Base-by-base conservation (phyloP, 2,113 vertebrate genomes). In the Campylomormyrus tamandua region DNA sequence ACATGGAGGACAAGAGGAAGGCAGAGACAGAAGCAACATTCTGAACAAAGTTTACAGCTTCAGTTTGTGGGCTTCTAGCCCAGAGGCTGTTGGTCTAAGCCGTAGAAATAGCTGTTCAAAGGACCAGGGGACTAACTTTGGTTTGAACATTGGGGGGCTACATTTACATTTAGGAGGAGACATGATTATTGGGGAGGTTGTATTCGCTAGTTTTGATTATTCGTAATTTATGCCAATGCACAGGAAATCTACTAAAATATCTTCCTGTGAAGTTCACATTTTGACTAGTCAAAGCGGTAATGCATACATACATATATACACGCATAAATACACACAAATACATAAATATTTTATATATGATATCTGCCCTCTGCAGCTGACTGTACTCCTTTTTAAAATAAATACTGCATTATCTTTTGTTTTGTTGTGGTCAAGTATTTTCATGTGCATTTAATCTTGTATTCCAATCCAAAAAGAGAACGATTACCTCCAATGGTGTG, bases 1-100 rank as follows among this genome's bases (percentile, higher is more conserved):
- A 46, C 80, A 89, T 90, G 74, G 11, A 83, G 66, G 83, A 53
- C n/a, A 53, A 45, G n/a, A 74, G 83, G 35, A 89, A 86, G 39
- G 6, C 15, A 83, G 31, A 83, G 42, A n/a, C 7, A 49, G 24
- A 19, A 46, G 39, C 19, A 15, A 27, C 42, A 50, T 86, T 45
- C 31, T 7, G 77, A 27, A 42, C 24, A 27, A 85, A 17, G 83
- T 49, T 8, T 70, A 88, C 39, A 87, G 85, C 39, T 42, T 31
- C 27, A 90, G 45, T 9, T 66, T 27, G 58, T 13, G n/a, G 62
- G n/a, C 24, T 10, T 66, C 24, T n/a, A 66, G 62, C 3, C 9
- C 9, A 13, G 10, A 70, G 62, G n/a, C 10, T 27, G 9, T 70
- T 27, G 1, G n/a, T 11, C 9, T 70, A 86, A 48, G 17, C 86